These are phyloP conservation scores for Chlorodrepanis virens DNA, from an alignment of 2,113 vertebrate species.

Conservation along the genomic window DNA sequence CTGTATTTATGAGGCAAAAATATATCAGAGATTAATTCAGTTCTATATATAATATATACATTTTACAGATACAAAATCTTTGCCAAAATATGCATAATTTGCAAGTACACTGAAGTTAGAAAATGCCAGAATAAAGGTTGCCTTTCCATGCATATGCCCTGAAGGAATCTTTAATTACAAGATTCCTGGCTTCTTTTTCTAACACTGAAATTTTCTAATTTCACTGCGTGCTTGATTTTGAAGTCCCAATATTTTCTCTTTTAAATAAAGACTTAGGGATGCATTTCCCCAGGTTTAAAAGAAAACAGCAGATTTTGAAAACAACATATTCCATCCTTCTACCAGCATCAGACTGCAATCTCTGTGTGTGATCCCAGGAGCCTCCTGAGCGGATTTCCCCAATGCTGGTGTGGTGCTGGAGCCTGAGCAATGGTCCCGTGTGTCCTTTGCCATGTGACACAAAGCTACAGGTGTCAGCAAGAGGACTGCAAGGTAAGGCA, in stretches of 20 bases:
- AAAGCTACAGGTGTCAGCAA: background rate
- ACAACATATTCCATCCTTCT: background rate
- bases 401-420: background rate
- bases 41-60: conserved; percentile 46
- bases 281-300: background rate
- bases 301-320: background rate
- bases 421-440: background rate
- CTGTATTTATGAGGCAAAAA: conserved; percentile 15
- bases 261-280: background rate
- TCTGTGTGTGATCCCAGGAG: background rate
- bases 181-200: background rate
- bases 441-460: background rate
- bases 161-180: background rate
- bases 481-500: background rate
- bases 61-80: conserved; percentile 25
- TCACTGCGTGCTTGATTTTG: background rate
- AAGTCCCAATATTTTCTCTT: background rate
- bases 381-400: background rate
- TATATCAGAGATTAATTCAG: conserved; percentile 27
- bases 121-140: conserved; percentile 63
- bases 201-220: background rate
- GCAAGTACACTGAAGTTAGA: background rate
- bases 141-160: background rate
- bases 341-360: background rate
- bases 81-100: conserved; percentile 46